Evolutionary conservation across 2,113 vertebrate genomes (phyloP).

Genomic region (Larimichthys polyactis): DNA sequence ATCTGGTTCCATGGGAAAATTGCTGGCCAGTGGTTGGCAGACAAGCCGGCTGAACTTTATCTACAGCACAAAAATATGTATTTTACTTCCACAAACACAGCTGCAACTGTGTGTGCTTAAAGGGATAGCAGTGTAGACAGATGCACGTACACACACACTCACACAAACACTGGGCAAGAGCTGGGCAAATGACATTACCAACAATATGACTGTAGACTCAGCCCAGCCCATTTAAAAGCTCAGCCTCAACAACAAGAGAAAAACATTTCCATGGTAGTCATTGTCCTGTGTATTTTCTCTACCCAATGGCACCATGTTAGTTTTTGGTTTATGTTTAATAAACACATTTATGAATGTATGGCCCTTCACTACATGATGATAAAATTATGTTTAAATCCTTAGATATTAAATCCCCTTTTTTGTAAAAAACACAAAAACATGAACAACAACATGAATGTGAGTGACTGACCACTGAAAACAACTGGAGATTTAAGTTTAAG

Average conservation of each 20-base stretch:
- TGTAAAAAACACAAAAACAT: neutral
- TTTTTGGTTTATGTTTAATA: neutral
- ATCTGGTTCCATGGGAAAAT: constrained; percentile 80
- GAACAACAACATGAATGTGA: neutral
- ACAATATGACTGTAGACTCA: constrained; percentile 8
- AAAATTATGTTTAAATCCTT: neutral
- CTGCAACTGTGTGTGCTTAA: neutral
- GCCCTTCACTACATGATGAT: neutral
- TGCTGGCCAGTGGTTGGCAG: constrained; percentile 86
- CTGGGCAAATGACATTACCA: constrained; percentile 26
- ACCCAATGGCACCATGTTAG: neutral
- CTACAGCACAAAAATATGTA: constrained; percentile 72
- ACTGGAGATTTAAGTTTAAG: constrained; percentile 86
- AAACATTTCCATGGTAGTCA: neutral
- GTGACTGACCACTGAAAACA: constrained; percentile 82
- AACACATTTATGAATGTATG: neutral
- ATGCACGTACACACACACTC: neutral
- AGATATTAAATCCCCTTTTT: neutral
- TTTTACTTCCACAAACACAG: constrained; percentile 1
- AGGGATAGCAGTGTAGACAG: neutral
- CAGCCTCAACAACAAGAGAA: neutral
- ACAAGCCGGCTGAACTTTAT: constrained; percentile 88
- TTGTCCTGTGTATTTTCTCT: neutral
- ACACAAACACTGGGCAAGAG: neutral
- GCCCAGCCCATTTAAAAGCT: constrained; percentile 14